These are phyloP conservation scores for Arbacia lixula DNA, from an alignment of 53 echinoderm and acorn worm species.

Conservation along the genomic window DNA sequence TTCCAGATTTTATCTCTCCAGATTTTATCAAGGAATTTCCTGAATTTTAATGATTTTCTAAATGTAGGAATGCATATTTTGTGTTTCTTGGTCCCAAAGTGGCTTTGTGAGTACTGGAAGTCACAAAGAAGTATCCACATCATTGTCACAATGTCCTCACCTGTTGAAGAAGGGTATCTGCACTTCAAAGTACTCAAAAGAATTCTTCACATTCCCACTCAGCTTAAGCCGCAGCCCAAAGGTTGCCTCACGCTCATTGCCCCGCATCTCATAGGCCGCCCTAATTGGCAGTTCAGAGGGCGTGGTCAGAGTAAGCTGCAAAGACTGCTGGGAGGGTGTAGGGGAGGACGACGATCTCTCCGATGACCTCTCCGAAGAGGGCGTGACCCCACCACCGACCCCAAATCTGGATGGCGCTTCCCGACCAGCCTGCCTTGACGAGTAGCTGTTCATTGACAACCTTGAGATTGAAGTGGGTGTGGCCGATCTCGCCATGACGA, in stretches of 20 bases:
- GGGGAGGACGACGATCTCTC: slow-evolving; percentile 57
- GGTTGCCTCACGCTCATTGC: slow-evolving; percentile 70
- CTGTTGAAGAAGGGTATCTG: slow-evolving; percentile 95
- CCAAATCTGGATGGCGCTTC: background rate
- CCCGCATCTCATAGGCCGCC: slow-evolving; percentile 90
- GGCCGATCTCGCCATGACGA: slow-evolving; percentile 46
- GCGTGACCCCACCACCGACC: slow-evolving; percentile 1
- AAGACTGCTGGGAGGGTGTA: slow-evolving; percentile 56
- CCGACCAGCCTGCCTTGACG: background rate
- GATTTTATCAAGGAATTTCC: too few relatives aligned
- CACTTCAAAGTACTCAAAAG: slow-evolving; percentile 93
- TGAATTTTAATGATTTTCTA: too few relatives aligned
- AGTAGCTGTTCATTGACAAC: slow-evolving; percentile 11
- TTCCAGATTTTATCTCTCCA: too few relatives aligned
- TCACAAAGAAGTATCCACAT: too few relatives aligned
- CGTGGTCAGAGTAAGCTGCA: slow-evolving; percentile 47
- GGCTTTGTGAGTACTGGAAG: too few relatives aligned
- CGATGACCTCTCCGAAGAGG: slow-evolving; percentile 50
- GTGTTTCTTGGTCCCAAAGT: too few relatives aligned
- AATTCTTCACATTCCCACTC: slow-evolving; percentile 71
- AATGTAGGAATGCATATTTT: too few relatives aligned
- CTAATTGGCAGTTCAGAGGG: slow-evolving; percentile 73
- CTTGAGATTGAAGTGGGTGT: slow-evolving; percentile 39
- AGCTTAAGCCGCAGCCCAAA: slow-evolving; percentile 79
- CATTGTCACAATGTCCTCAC: too few relatives aligned